Evolutionary conservation across 2,113 vertebrate species (phyloP), one percentile per base, ranked within the genome.

Genomic region (Turdus rufiventris): DNA sequence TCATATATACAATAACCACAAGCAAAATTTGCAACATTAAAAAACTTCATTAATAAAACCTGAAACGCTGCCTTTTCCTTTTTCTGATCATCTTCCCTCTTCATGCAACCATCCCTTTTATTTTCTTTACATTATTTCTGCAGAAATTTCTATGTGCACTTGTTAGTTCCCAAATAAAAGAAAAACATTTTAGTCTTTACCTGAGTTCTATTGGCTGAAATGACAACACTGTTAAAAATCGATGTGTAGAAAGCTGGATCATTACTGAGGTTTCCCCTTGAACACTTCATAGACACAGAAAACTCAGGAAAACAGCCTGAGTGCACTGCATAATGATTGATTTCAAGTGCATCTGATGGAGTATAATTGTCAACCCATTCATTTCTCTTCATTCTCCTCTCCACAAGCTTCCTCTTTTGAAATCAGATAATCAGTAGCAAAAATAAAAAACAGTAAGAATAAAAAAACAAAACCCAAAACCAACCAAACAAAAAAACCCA

Each of bases 311-410:
- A 94, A 75, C 65, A 82, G 76, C 83, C 83, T 15, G 61, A 84
- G 56, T 71, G 50, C 92, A 91, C 92, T 86, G 83, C 70, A 65
- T 74, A 0, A 0, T 61, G 83, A 97, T 94, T 96, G 96, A 96
- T 97, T 96, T 96, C 91, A 89, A 61, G 86, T 96, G 88, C 76
- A 40, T 75, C 70, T 95, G 92, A 93, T 72, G 58, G 70, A 48
- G 13, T 91, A 76, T 93, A 92, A 94, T 93, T 94, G 94, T 93
- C 92, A 89, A n/a, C 76, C 47, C 73, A 36, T 91, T 95, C n/a
- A 43, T 94, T 95, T 92, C 45, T 91, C 78, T 86, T 93, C 62
- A 42, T 94, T 95, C 66, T 68, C 12, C 17, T 91, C 93, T 76
- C 80, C 80, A 36, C 51, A 16, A 61, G 60, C 56, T 68, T 70